Base-by-base conservation (phyloP, 1,140 invertebrate genomes). In the Apis florea region DNA sequence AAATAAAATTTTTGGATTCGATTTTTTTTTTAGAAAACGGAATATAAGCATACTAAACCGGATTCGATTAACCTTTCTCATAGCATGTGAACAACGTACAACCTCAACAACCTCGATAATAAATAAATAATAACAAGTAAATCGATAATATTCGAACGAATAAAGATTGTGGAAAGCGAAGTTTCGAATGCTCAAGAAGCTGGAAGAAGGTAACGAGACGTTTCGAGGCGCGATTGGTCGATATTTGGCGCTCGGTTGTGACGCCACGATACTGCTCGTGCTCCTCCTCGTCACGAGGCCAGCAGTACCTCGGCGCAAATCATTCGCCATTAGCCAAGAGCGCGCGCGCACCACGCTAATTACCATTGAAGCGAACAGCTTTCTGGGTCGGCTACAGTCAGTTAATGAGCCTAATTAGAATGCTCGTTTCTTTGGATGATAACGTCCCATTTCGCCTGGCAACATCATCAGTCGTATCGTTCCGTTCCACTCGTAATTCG, bases 371-470 rank as follows among this genome's bases (percentile, higher is more conserved):
- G 31, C 63, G 63, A 49, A 77, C 40, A 70, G 47, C 71, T 49
- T 61, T 59, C 76, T 61, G 24, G 24, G 24, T 61, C 66, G 76
- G 31, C 24, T 31, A 49, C 58, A 70, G 54, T 71, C 67, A 17
- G 54, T 47, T 78, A 70, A 78, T 71, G 67, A 78, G 76, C 13
- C 67, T 71, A 78, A 78, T 78, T 69, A 70, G 67, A 53, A 78
- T 51, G 54, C 67, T n/a, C 19, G 12, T 71, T 68, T 78, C 76
- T 70, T 70, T n/a, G 53, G 19, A 61, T 8, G 26, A 70, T 51
- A 61, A 26, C 58, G 76, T 70, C 51, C 31, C 24, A 24, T 31
- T 49, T 59, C 54, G 4, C 47, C 40, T n/a, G 4, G 12, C 26
- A 21, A 10, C n/a, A 19, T 21, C n/a, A 19, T 21, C 24, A 68